These are phyloP conservation scores for Agriopis aurantiaria DNA, from an alignment of 2,888 invertebrate genomes.

Conservation along the genomic window DNA sequence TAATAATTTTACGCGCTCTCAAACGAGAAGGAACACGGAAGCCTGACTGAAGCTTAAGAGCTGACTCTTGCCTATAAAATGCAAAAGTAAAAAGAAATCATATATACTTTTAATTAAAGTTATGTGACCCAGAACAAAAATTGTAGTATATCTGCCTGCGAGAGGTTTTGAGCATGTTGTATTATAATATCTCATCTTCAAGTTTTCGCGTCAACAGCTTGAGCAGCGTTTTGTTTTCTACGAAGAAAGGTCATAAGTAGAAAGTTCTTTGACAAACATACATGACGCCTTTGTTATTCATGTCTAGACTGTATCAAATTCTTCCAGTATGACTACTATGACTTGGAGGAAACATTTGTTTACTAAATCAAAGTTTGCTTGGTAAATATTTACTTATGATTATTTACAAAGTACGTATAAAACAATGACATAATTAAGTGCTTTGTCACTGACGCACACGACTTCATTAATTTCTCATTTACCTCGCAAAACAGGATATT, in stretches of 20 bases:
- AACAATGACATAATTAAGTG: conserved; percentile 6
- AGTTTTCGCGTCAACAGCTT: background rate
- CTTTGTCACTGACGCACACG: conserved; percentile 11
- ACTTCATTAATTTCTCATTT: conserved; percentile 11
- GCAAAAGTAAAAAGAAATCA: too few species aligned
- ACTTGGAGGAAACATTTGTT: background rate
- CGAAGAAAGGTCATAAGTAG: conserved; percentile 13
- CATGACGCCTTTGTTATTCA: background rate
- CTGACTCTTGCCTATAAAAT: too few species aligned
- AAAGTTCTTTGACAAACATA: conserved; percentile 8
- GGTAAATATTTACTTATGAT: conserved; percentile 18
- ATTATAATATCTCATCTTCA: background rate
- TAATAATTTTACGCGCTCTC: too few species aligned
- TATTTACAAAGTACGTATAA: conserved; percentile 13
- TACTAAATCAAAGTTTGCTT: conserved; percentile 20
- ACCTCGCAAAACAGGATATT: conserved; percentile 23
- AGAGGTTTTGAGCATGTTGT: too few species aligned
- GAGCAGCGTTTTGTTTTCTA: background rate
- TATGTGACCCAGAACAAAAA: too few species aligned
- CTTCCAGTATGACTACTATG: background rate
- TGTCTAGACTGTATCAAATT: background rate
- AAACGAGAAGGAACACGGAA: too few species aligned
- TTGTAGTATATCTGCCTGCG: too few species aligned
- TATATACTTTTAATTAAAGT: too few species aligned
- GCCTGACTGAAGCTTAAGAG: too few species aligned